Percentiles rank a stretch among this genome's conserved stretches.
These are phyloP conservation scores for Netelia inedita DNA, from an alignment of 2,888 invertebrate species.

Conservation along the genomic window DNA sequence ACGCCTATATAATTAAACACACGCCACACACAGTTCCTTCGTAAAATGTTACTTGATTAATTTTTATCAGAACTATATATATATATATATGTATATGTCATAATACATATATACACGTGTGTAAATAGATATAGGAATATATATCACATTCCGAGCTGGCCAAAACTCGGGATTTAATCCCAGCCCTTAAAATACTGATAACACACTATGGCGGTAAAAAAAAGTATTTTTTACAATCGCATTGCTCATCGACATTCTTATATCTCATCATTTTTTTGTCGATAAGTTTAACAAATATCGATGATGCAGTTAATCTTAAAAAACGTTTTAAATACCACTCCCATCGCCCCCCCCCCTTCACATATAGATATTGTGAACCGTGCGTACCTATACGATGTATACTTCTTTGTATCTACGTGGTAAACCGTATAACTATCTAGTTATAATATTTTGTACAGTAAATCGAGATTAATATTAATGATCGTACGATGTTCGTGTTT, in stretches of 20 bases:
- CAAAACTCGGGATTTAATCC: constrained; percentile 31
- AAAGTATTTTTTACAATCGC: too few species aligned
- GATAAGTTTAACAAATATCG: too few species aligned
- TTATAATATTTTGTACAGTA: constrained; percentile 77
- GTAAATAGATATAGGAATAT: neutral
- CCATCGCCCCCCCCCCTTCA: too few species aligned
- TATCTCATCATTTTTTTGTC: too few species aligned
- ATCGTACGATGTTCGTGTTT: constrained; percentile 62
- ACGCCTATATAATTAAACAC: constrained; percentile 31
- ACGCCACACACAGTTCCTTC: constrained; percentile 55
- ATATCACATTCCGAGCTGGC: constrained; percentile 38
- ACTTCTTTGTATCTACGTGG: constrained; percentile 76
- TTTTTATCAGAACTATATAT: constrained; percentile 38
- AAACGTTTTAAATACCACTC: too few species aligned
- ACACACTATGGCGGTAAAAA: neutral
- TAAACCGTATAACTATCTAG: constrained; percentile 68
- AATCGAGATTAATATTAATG: constrained; percentile 51
- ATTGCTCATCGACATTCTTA: too few species aligned
- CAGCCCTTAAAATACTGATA: neutral
- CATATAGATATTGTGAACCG: constrained; percentile 37
- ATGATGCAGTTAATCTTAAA: too few species aligned
- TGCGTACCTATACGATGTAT: constrained; percentile 69
- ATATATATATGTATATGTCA: neutral
- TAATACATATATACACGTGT: constrained; percentile 1
- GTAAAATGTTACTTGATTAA: constrained; percentile 43